Percentiles rank a stretch among this genome's conserved stretches.
Evolutionary conservation across 2,888 invertebrate species (phyloP).

Genomic region (Odontothrips loti): DNA sequence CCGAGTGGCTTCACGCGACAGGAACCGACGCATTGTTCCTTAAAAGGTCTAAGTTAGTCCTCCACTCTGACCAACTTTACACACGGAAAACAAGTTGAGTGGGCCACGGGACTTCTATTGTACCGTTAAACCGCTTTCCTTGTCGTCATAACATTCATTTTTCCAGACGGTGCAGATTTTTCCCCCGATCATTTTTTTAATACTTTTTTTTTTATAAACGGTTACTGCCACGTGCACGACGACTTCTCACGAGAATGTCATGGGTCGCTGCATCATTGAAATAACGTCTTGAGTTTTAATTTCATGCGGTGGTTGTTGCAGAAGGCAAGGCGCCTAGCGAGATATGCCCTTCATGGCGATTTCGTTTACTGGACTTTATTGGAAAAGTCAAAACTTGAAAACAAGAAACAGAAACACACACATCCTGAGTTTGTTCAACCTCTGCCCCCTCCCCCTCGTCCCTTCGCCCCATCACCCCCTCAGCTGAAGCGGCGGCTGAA

Average conservation of each 20-base stretch:
- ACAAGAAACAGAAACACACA: no score
- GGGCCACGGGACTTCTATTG: not conserved
- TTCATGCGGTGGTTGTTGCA: conserved; percentile 8
- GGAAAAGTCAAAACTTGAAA: no score
- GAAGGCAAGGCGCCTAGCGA: no score
- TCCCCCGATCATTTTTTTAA: not conserved
- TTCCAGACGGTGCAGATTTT: not conserved
- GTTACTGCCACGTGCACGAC: not conserved
- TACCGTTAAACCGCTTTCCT: conserved; percentile 1
- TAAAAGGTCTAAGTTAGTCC: not conserved
- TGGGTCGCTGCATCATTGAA: not conserved
- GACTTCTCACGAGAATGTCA: not conserved
- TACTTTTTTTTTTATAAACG: not conserved
- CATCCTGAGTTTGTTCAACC: no score
- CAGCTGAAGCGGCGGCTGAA: no score
- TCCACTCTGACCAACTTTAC: not conserved
- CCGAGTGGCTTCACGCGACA: not conserved
- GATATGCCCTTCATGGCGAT: no score
- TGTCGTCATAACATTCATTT: not conserved
- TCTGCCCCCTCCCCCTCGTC: not conserved
- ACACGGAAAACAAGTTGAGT: no score
- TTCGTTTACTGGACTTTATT: no score
- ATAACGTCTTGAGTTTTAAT: conserved; percentile 12
- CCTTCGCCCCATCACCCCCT: not conserved
- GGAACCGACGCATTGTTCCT: conserved; percentile 14